Evolutionary conservation across 2,797 vertebrate genomes (phyloP), one percentile per base, ranked within the genome.

Genomic region (Eospalax fontanierii): DNA sequence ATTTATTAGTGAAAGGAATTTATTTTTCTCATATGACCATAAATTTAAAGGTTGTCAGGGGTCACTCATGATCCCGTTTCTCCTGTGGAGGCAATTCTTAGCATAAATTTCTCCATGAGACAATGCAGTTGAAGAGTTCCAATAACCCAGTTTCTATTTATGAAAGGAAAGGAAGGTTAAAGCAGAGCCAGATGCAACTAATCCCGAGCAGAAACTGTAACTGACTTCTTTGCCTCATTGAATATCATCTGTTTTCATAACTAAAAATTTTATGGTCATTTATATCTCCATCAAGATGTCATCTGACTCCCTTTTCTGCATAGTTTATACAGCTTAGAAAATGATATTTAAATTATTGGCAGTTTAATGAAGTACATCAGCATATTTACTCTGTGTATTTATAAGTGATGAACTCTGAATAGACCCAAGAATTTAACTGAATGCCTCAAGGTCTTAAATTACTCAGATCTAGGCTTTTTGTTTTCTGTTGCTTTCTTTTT

Each of bases 401-500:
- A 30, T 22, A 78, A 46, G 26, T 50, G 14, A 26, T 74, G 28
- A 22, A 75, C 7, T 30, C 24, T 5, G 46, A 50, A 50, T 24
- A 65, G 66, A 50, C 76, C 24, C 40, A 30, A 26, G 33, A 3
- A 1, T 46, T 40, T 63, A 28, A 70, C 0, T 8, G 21, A 24
- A 4, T 4, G 21, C 22, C 22, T 66, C 63, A 61, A 59, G 19
- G 21, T 46, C 8, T 40, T 24, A 14, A 21, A 30, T 63, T 7
- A 63, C 12, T 11, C 11, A n/a, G n/a, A 40, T 18, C 18, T 24
- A 35, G 26, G 40, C 6, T 18, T 2, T 78, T 76, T 26, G 2
- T 70, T 82, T 50, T 6, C 3, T 91, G 89, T 80, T n/a, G 12
- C 15, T 73, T 94, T 87, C 33, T 21, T 71, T 61, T 92, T 92